A percentile compares a stretch with the other conserved stretches of the same genome.
Conservation (phyloP, 1,140 invertebrate genomes). For the Sogatella furcifera region DNA sequence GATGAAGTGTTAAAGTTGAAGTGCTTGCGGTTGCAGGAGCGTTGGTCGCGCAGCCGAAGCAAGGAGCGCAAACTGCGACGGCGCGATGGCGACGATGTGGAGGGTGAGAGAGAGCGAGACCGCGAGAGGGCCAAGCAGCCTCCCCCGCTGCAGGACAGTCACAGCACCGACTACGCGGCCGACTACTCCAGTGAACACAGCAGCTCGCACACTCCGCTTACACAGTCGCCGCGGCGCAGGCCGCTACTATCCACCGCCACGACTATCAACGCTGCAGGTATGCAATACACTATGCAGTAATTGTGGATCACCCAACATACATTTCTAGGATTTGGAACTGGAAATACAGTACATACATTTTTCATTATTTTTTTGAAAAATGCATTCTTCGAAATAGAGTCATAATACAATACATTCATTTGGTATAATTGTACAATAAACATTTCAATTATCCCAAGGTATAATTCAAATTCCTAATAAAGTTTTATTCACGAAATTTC, state of each 20-base stretch:
- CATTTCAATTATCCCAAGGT: too few relatives aligned
- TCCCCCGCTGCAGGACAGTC: conserved; percentile 19
- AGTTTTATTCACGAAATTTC: too few relatives aligned
- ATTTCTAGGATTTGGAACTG: too few relatives aligned
- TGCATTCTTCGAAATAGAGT: too few relatives aligned
- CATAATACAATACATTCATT: too few relatives aligned
- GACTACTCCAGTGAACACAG: conserved; percentile 52
- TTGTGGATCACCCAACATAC: too few relatives aligned
- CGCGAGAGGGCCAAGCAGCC: conserved; percentile 26
- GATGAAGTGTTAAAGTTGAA: not conserved
- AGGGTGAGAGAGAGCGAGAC: conserved; percentile 19
- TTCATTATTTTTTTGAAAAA: too few relatives aligned
- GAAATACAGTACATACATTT: too few relatives aligned
- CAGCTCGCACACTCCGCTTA: conserved; percentile 44
- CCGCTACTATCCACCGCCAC: not conserved
- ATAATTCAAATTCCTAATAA: too few relatives aligned
- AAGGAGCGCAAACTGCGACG: conserved; percentile 41
- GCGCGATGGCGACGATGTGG: conserved; percentile 38
- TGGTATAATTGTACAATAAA: too few relatives aligned
- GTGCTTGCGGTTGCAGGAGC: conserved; percentile 35
- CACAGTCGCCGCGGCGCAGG: conserved; percentile 44
- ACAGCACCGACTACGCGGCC: conserved; percentile 56
- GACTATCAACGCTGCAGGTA: too few relatives aligned
- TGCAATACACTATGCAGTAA: too few relatives aligned
- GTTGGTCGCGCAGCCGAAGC: conserved; percentile 48